Evolutionary conservation across 2,797 vertebrate genomes (phyloP), one percentile per base, ranked within the genome.

Genomic region (Brachyalestes nurse): DNA sequence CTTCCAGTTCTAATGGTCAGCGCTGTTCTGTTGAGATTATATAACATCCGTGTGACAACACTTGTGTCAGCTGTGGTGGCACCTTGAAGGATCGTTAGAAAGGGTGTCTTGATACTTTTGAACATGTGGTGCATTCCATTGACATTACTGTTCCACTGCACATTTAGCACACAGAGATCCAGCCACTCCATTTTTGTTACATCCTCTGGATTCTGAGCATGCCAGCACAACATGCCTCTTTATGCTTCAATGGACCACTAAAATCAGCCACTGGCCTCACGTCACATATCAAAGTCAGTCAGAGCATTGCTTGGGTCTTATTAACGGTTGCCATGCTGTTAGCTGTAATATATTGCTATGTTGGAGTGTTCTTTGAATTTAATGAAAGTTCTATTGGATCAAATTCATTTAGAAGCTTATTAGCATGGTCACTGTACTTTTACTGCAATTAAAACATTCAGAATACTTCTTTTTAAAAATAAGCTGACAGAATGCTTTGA

Each of bases 151-250:
- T 66, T 61, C 23, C 69, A 47, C 45, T 34, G 75, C 12, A 42
- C 74, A 21, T 73, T 45, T 72, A 53, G 73, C 21, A 77, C 53
- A 62, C 23, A 65, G 42, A 83, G 72, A 77, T 42, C 42, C 21
- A 23, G 23, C 65, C 5, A 80, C 71, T 51, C 58, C 25, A 67
- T 81, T 75, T 83, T 17, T 75, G 69, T 80, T 75, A 80, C 70
- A 71, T 83, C 70, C 12, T 57, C 81, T 81, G 47, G 78, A 81
- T 81, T 79, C 75, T 53, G 76, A 80, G 51, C 81, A 51, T 66
- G 75, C 55, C 64, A 23, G 49, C 23, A 49, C 78, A 81, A 72
- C 72, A 78, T 81, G 53, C 70, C 49, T 64, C 47, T 70, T n/a
- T 64, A 75, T 47, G 76, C 74, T 65, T 81, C 75, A 67, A 21